Evolutionary conservation across 2,113 vertebrate genomes (phyloP), one percentile per base, ranked within the genome.

Genomic region (Tyto alba): DNA sequence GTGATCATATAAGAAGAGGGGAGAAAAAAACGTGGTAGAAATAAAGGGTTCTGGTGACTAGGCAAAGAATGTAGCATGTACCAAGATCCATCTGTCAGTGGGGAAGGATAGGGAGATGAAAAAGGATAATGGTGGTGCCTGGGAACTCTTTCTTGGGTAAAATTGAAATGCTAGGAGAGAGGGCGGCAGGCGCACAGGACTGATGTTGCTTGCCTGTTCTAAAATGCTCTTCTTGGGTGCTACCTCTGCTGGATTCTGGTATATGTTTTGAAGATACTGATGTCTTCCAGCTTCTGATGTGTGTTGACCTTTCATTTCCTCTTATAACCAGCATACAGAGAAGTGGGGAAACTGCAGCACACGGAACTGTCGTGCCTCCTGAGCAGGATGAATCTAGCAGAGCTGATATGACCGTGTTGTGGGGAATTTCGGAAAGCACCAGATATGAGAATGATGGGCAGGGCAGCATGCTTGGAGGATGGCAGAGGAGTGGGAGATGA

Each of bases 221-320:
- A 10, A 57, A 3, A 20, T 1, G 2, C 4, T 21, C 9, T 38
- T 26, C 6, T 27, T 16, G 3, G 19, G 9, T 8, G 27, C 0
- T 25, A 8, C 30, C 57, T 45, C 4, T 57, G 26, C 40, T 48
- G 29, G 0, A 3, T 57, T 41, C 34, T 17, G n/a, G 13, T 18
- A 8, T 34, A 10, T 30, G 17, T 52, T 75, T 32, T 83, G 71
- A 32, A 59, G 71, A 22, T 57, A 34, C 27, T 66, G 13, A 32
- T 29, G 13, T 23, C 36, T 81, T 36, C 13, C 60, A 64, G 23
- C 69, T 85, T 40, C 29, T 66, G n/a, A 7, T 21, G 5, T 10
- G 2, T n/a, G 23, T 16, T 77, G 73, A 47, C 68, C 52, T 88
- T 90, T 88, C 66, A 22, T 14, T 78, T 82, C 21, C 22, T 56